Evolutionary conservation across 1,140 invertebrate genomes (phyloP).

Genomic region (Laupala kohalensis): DNA sequence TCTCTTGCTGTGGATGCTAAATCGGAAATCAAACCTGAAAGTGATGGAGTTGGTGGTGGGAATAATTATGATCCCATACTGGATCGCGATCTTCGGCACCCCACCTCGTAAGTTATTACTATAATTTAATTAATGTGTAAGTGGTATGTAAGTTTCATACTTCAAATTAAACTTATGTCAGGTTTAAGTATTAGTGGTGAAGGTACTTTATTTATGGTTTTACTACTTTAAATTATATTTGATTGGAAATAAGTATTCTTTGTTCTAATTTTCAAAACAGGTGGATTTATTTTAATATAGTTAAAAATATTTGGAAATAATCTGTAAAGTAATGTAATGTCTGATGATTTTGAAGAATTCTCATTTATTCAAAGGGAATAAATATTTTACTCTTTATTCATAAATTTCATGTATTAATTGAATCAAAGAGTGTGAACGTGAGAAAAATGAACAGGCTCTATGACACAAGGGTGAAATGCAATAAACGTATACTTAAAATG

Average conservation of each 20-base stretch:
- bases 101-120: constrained; percentile 41
- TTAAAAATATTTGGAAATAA: too few relatives aligned
- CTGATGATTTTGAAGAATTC: too few relatives aligned
- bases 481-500: too few relatives aligned
- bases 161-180: too few relatives aligned
- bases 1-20: constrained; percentile 24
- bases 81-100: constrained; percentile 53
- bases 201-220: not conserved
- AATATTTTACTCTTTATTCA: too few relatives aligned
- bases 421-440: too few relatives aligned
- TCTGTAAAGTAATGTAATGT: not conserved
- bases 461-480: too few relatives aligned
- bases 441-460: too few relatives aligned
- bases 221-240: not conserved
- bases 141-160: not conserved
- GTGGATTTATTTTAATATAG: not conserved
- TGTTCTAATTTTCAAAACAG: not conserved
- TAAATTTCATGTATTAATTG: too few relatives aligned
- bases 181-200: too few relatives aligned
- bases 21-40: not conserved
- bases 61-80: constrained; percentile 41
- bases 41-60: not conserved
- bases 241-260: not conserved
- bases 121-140: not conserved
- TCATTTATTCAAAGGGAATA: too few relatives aligned